Evolutionary conservation across 2,888 invertebrate species (phyloP).

Genomic region (Clunio marinus): DNA sequence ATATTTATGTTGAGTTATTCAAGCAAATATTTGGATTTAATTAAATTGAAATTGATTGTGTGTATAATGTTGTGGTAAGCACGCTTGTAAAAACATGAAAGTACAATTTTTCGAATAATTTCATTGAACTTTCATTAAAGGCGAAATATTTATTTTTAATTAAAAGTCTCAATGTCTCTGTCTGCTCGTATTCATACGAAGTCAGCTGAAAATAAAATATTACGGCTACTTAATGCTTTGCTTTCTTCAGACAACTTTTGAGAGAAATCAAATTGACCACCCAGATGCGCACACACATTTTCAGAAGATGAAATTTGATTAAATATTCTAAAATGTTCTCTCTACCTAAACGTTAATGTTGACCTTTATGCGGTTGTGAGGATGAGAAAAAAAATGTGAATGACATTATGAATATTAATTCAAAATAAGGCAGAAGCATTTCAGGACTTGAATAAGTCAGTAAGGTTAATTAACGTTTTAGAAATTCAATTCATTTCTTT

Average conservation of each 20-base stretch:
- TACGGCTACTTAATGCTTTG: neutral
- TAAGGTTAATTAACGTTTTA: constrained; percentile 1
- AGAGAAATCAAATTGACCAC: neutral
- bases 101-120: no score
- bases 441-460: neutral
- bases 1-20: neutral
- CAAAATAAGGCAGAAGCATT: neutral
- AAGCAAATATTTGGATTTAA: constrained; percentile 20
- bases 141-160: no score
- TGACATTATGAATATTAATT: neutral
- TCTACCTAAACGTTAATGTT: neutral
- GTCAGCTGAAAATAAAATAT: neutral
- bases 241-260: no score
- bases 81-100: no score
- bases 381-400: neutral
- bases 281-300: neutral
- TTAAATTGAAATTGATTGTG: neutral
- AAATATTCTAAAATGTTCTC: neutral
- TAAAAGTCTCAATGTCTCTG: no score
- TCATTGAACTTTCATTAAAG: no score
- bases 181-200: no score
- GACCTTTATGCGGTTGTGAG: neutral
- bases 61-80: neutral
- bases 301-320: neutral
- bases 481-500: constrained; percentile 14